Evolutionary conservation across 2,797 vertebrate genomes (phyloP).

Genomic region (Glyptemys insculpta): DNA sequence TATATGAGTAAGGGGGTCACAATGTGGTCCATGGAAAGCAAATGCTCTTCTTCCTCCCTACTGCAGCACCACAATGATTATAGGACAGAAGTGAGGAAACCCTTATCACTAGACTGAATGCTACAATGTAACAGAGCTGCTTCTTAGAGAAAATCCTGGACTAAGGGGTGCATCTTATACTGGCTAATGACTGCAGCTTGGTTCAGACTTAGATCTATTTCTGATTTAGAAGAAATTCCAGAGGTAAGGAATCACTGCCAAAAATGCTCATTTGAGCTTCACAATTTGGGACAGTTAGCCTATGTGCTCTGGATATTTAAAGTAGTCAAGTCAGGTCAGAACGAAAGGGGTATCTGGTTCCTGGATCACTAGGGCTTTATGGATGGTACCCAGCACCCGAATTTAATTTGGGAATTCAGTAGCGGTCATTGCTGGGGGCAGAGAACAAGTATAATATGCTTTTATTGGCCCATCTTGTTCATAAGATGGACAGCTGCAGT

Average conservation of each 20-base stretch:
- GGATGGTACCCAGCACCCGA: background rate
- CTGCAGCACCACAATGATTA: background rate
- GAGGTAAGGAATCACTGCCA: background rate
- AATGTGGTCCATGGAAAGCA: background rate
- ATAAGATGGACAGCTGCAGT: background rate
- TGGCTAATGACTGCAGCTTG: background rate
- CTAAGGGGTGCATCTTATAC: background rate
- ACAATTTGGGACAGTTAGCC: background rate
- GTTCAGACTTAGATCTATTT: background rate
- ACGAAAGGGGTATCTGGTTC: background rate
- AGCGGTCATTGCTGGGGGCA: background rate
- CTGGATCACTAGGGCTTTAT: background rate
- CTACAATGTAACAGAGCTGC: background rate
- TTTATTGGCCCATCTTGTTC: background rate
- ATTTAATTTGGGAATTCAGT: background rate
- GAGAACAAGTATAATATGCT: background rate
- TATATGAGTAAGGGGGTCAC: background rate
- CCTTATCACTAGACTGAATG: background rate
- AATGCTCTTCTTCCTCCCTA: background rate
- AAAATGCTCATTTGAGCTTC: background rate
- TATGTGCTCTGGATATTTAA: background rate
- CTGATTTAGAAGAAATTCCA: background rate
- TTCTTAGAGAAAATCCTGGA: background rate
- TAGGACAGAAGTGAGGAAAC: background rate
- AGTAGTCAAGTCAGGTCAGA: background rate